Percentiles rank a stretch among this genome's conserved stretches.
Evolutionary conservation across 2,797 vertebrate genomes (phyloP).

Genomic region (Cephalopachus bancanus): DNA sequence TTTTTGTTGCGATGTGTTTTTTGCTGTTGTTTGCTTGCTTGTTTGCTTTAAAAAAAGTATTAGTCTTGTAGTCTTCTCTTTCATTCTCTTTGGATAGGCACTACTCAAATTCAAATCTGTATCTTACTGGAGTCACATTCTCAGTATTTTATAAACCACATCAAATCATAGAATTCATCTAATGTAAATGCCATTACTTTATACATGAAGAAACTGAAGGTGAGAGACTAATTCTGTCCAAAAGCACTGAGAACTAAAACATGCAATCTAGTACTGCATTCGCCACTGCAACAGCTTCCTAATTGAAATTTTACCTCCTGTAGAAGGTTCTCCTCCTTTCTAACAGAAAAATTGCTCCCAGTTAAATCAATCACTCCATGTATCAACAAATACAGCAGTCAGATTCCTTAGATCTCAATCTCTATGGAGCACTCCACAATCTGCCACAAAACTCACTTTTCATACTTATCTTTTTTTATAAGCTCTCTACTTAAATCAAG

Average conservation of each 20-base stretch:
- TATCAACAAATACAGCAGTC: not conserved
- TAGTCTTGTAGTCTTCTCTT: not conserved
- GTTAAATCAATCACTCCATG: not conserved
- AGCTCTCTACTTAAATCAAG: not conserved
- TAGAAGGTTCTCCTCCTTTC: not conserved
- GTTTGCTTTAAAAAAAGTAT: not conserved
- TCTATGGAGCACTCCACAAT: not conserved
- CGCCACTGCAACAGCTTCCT: not conserved
- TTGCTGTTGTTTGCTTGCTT: not conserved
- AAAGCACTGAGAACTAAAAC: not conserved
- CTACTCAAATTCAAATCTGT: not conserved
- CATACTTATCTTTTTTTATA: not conserved
- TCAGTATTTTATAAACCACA: constrained; percentile 16
- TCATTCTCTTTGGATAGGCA: not conserved
- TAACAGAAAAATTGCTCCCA: not conserved
- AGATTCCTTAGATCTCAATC: not conserved
- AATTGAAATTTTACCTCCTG: not conserved
- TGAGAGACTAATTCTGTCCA: not conserved
- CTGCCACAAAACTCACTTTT: not conserved
- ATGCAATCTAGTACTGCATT: not conserved
- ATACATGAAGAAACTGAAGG: not conserved
- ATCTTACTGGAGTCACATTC: not conserved
- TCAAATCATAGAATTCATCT: not conserved
- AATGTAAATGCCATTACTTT: not conserved
- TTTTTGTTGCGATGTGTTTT: not conserved